Evolutionary conservation across 1,140 invertebrate species (phyloP).

Genomic region (Chelonus insularis): DNA sequence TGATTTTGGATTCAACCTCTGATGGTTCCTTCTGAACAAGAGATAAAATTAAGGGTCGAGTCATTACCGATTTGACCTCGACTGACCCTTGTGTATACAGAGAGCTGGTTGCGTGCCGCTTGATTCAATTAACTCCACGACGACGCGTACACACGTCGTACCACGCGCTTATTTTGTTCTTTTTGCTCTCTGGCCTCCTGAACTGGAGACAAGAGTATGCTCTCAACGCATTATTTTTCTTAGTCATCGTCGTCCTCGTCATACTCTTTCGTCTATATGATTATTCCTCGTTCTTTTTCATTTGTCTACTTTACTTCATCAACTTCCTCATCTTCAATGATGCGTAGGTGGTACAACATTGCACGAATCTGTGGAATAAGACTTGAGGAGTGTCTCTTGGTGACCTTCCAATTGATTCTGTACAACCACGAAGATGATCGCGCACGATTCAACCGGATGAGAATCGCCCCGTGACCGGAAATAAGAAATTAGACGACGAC

Average conservation of each 20-base stretch:
- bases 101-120: slow-evolving; percentile 48
- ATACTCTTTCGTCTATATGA: background rate
- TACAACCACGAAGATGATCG: slow-evolving; percentile 11
- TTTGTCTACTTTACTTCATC: background rate
- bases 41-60: slow-evolving; percentile 46
- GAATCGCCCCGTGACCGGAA: slow-evolving; percentile 23
- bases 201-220: no score
- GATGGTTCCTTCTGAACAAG: slow-evolving; percentile 25
- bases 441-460: slow-evolving; percentile 10
- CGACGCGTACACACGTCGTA: slow-evolving; percentile 33
- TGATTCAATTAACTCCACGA: slow-evolving; percentile 53
- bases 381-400: background rate
- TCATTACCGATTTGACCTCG: slow-evolving; percentile 51
- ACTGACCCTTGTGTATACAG: slow-evolving; percentile 48
- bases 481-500: slow-evolving; percentile 23
- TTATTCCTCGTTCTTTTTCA: background rate
- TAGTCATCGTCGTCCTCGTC: background rate
- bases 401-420: slow-evolving; percentile 30
- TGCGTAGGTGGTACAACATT: slow-evolving; percentile 7
- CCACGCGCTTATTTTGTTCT: slow-evolving; percentile 19
- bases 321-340: slow-evolving; percentile 7
- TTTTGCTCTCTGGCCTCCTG: background rate
- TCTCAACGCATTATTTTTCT: background rate
- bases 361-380: slow-evolving; percentile 15
- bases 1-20: background rate